Base-by-base conservation (phyloP, 2,888 invertebrate species). In the Sesia apiformis region DNA sequence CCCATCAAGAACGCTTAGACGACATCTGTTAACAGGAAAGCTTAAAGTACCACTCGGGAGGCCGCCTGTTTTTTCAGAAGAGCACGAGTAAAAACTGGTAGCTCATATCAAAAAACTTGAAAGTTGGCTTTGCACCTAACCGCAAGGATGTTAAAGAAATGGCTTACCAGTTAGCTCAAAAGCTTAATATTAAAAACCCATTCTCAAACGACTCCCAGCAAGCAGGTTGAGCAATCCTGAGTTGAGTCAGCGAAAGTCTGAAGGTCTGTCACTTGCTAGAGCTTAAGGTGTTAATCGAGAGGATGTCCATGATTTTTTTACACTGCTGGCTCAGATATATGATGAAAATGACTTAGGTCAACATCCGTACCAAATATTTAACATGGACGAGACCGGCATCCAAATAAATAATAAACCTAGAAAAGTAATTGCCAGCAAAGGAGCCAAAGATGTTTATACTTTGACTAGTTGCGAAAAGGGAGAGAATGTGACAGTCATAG, bases 21-120 rank as follows among this genome's bases (percentile, higher is more conserved):
- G 55, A 40, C 51, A 55, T 41, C 54, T 57, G 50, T 49, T 57
- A 65, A 5, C 41, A 6, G 41, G 41, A 4, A 41, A 41, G 6
- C 4, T 4, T 41, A 41, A 41, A 41, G 41, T 4, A 6, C 41
- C 41, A 41, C 6, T 41, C 4, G 41, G 41, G 4, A 41, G 41
- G 6, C 6, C 4, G 4, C 41, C 41, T 4, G 41, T 5, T 4
- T 6, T 41, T 5, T 4, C 4, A 6, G 4, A 5, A 4, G 41
- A 41, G 6, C 6, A 41, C 6, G 41, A 41, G 6, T 5, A 41
- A 6, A 41, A 41, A 41, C 41, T 41, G 4, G 41, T 5, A 5
- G 6, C 4, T 6, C 41, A 41, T 41, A 41, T 41, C 6, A 4
- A 41, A 41, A 6, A 4, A 5, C 41, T 41, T 41, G 41, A 41